These are phyloP conservation scores for Nasua narica DNA, from an alignment of 2,797 vertebrate species.

Conservation along the genomic window DNA sequence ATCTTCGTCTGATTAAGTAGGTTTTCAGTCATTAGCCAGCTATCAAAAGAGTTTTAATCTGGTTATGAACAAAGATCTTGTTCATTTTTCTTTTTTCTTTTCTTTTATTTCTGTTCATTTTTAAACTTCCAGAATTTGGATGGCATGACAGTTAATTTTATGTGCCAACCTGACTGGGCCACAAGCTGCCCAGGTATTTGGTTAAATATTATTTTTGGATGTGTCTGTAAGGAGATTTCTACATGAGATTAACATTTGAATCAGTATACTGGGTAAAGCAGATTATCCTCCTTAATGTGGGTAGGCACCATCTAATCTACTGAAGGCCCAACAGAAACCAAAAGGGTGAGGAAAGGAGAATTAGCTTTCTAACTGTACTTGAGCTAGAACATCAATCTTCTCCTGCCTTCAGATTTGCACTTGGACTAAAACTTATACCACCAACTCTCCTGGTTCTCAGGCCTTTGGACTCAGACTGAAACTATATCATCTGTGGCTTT, in stretches of 20 bases:
- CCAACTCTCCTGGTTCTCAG: neutral
- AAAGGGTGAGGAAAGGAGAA: neutral
- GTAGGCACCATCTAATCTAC: neutral
- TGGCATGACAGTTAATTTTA: neutral
- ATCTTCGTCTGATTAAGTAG: neutral
- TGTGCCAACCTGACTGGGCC: neutral
- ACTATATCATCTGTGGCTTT: neutral
- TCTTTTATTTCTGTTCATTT: neutral
- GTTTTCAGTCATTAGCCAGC: neutral
- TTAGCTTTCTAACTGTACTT: neutral
- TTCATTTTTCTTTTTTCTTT: neutral
- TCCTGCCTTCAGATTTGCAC: neutral
- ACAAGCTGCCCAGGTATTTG: neutral
- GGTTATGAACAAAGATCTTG: neutral
- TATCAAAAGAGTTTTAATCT: neutral
- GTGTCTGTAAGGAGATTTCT: neutral
- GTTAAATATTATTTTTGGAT: neutral
- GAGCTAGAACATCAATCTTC: neutral
- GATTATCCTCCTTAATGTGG: neutral
- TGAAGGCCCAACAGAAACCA: neutral
- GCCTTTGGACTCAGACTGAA: neutral
- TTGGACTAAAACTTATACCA: neutral
- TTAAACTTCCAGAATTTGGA: neutral
- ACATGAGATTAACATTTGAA: neutral
- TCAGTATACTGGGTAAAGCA: neutral